Base-by-base conservation (phyloP, 2,888 invertebrate genomes). In the Gryllus longicercus region DNA sequence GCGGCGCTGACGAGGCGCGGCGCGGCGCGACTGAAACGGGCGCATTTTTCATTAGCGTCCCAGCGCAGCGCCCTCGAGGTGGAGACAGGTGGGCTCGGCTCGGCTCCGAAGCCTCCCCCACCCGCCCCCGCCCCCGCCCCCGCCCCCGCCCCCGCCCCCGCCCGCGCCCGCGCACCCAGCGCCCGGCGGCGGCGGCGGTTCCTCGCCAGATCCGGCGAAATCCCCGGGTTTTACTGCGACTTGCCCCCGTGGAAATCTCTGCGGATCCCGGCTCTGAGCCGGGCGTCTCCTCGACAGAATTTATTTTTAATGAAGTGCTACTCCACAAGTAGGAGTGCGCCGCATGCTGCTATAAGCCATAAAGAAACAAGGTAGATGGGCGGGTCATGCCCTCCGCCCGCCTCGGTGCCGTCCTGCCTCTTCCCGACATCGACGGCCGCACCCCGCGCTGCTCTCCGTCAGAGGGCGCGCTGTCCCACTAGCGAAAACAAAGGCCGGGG, bases 271-370 rank as follows among this genome's bases (percentile, higher is more conserved):
- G 16, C 16, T 18, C 63, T 63, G 63, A 63, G 25, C 51, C 75
- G 25, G 75, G 38, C 79, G n/a, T 50, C 50, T 50, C 79, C 79
- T 78, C 86, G 86, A 86, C 84, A 85, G 87, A 88, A 88, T 88
- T 88, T 88, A 88, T 88, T 88, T 88, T 88, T 88, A 89, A 89
- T 88, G 88, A 88, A 88, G 88, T 88, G 87, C 85, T 86, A 85
- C 85, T 84, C 82, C 83, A 63, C 63, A 63, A 63, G 63, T 63
- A 63, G 63, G 63, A 63, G 63, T 18, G 63, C 63, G n/a, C 8
- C 63, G n/a, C 16, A 14, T 14, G 63, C n/a, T 14, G 63, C 63
- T 63, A 63, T 63, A 63, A 63, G 63, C 63, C 63, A 63, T 63
- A 63, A 63, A 63, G 63, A 63, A 63, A 63, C 63, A 63, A 63